Percentiles rank a stretch among this genome's conserved stretches.
Conservation (phyloP, 2,888 invertebrate species). For the Gnatocerus cornutus region DNA sequence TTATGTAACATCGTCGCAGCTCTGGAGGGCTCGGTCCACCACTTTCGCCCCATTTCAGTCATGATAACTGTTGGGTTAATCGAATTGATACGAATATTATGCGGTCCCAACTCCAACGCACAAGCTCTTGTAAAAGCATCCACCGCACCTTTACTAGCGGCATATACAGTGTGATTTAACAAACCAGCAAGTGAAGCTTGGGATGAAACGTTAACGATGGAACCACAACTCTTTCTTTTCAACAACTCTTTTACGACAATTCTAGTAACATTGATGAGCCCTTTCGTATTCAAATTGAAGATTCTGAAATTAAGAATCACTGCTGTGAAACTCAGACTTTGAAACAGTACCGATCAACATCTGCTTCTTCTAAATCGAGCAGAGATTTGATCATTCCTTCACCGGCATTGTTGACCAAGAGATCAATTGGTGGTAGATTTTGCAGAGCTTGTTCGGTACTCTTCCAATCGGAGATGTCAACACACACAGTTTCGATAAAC, state of each 20-base stretch:
- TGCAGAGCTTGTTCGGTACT: constrained; percentile 76
- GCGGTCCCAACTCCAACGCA: constrained; percentile 89
- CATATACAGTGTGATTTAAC: constrained; percentile 85
- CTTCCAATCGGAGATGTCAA: constrained; percentile 85
- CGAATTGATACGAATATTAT: constrained; percentile 90
- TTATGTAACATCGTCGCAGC: too few species aligned
- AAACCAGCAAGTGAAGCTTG: constrained; percentile 86
- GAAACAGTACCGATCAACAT: too few species aligned
- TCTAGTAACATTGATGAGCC: too few species aligned
- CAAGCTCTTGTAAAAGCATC: constrained; percentile 88
- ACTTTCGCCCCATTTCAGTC: constrained; percentile 88
- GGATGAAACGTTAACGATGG: constrained; percentile 94
- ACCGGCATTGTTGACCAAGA: constrained; percentile 92
- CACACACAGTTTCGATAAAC: constrained; percentile 76
- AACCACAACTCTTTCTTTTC: constrained; percentile 78
- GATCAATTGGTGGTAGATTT: constrained; percentile 79
- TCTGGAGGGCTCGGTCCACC: too few species aligned
- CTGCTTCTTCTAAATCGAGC: constrained; percentile 73
- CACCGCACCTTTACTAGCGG: constrained; percentile 90
- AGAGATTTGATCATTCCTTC: constrained; percentile 76
- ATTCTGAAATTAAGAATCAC: too few species aligned
- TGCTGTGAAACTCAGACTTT: too few species aligned
- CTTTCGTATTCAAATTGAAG: too few species aligned
- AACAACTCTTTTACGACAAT: too few species aligned
- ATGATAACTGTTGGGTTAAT: constrained; percentile 95